Base-by-base conservation (phyloP, 53 echinoderm and acorn worm genomes). In the Henricia sp. region DNA sequence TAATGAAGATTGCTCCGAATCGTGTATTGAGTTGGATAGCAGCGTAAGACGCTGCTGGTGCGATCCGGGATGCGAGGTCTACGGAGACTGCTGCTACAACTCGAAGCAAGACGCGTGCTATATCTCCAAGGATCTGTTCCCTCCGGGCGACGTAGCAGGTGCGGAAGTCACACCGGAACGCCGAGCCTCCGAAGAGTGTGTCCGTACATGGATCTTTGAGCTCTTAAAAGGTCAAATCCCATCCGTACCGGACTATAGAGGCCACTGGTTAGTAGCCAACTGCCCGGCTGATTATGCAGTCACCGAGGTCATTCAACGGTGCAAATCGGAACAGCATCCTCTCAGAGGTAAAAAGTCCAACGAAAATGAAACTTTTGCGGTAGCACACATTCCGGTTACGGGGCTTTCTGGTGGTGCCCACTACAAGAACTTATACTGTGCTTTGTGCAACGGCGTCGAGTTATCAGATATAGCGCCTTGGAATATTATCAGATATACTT, bases 371-470 rank as follows among this genome's bases (percentile, higher is more conserved):
- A 62, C 60, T 24, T 37, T 36, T 12, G 21, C 48, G 1, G 32
- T 85, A 34, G 52, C 52, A n/a, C 51, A 85, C 6, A 34, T 85
- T 25, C 85, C 85, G 48, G 74, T 85, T 40, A 65, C 85, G 1
- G 52, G 63, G n/a, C 32, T 6, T 21, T 73, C 32, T 0, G 65
- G 63, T 32, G 50, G 41, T 4, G 39, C 37, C 19, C 72, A 85
- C 51, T 85, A 73, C 65, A 52, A 28, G 37, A 85, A 85, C n/a
- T 37, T 85, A 37, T 73, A 73, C 65, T 85, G 85, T 35, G 85
- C 85, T 3, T 85, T 73, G 64, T 85, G 85, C 35, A 48, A 29
- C 2, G 65, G 85, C 2, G 73, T 85, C 5, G 37, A 48, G 37
- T 25, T 85, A 27, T 25, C 63, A 13, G 74, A 85, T 1, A 63